phyloP scores from a whole-genome alignment of 2,113 vertebrate genomes.

The Gambusia holbrooki region DNA sequence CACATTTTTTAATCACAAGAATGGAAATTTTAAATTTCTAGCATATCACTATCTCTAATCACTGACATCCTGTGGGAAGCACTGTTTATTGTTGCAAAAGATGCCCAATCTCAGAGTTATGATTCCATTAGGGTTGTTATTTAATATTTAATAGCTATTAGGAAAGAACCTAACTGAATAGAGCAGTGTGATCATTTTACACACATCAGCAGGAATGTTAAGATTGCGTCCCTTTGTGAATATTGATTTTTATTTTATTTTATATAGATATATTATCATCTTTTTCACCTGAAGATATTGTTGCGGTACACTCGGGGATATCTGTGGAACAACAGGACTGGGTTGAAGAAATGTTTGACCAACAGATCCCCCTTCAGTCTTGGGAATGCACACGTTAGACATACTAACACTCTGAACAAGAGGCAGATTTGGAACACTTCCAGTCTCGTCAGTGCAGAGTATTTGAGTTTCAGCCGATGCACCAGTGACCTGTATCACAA shows the following conservation, averaged over 20 bases:
- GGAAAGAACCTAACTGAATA: conserved; percentile 9
- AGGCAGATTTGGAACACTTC: conserved; percentile 70
- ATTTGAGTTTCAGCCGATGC: conserved; percentile 69
- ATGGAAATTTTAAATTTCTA: not conserved
- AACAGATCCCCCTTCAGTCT: conserved; percentile 73
- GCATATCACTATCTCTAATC: conserved; percentile 1
- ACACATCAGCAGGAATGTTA: conserved; percentile 11
- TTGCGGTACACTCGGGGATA: conserved; percentile 78
- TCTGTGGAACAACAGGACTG: conserved; percentile 76
- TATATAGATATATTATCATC: conserved; percentile 16
- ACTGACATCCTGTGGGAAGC: conserved; percentile 43
- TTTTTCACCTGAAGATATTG: conserved; percentile 81
- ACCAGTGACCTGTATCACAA: conserved; percentile 59
- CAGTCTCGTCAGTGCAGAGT: conserved; percentile 74
- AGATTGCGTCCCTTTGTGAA: not conserved
- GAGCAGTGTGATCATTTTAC: not conserved
- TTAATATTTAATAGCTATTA: conserved; percentile 41
- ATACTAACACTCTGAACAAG: conserved; percentile 75
- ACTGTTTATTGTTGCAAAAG: conserved; percentile 26
- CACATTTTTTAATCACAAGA: not conserved
- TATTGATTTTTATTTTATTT: not conserved
- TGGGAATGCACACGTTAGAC: conserved; percentile 65
- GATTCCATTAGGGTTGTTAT: conserved; percentile 23
- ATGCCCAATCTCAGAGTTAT: conserved; percentile 31
- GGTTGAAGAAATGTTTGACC: conserved; percentile 77